phyloP scores from a whole-genome alignment of 2,888 invertebrate genomes.

The Mantis religiosa region DNA sequence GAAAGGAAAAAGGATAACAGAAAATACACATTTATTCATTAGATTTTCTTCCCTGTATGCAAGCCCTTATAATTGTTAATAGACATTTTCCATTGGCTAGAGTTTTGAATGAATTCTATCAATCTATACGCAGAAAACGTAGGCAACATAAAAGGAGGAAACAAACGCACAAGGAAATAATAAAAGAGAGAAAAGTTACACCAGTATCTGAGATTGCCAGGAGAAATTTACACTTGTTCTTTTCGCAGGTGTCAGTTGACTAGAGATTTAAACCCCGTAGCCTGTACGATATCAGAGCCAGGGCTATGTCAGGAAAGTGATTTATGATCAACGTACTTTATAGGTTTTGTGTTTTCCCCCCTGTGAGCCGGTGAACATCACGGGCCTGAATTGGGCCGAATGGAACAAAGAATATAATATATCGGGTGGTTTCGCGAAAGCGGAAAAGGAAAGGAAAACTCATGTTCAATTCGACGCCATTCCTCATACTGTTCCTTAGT shows the following conservation, averaged over 20 bases:
- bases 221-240: background rate
- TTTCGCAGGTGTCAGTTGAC: background rate
- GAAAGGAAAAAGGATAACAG: no score
- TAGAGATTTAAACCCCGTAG: background rate
- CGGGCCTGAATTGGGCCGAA: background rate
- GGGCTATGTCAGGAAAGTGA: background rate
- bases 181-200: background rate
- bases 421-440: background rate
- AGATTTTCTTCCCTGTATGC: no score
- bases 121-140: no score
- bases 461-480: background rate
- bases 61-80: no score
- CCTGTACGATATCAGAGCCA: background rate
- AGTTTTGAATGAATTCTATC: no score
- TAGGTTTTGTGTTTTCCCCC: background rate
- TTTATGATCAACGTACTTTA: background rate
- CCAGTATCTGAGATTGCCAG: background rate
- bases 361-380: background rate
- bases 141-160: no score
- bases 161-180: background rate
- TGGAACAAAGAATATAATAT: background rate
- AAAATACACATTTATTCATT: no score
- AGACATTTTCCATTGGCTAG: no score
- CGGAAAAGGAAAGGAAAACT: background rate
- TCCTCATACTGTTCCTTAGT: no score